phyloP scores from a whole-genome alignment of 2,113 vertebrate genomes.

The Tyrannus savana region DNA sequence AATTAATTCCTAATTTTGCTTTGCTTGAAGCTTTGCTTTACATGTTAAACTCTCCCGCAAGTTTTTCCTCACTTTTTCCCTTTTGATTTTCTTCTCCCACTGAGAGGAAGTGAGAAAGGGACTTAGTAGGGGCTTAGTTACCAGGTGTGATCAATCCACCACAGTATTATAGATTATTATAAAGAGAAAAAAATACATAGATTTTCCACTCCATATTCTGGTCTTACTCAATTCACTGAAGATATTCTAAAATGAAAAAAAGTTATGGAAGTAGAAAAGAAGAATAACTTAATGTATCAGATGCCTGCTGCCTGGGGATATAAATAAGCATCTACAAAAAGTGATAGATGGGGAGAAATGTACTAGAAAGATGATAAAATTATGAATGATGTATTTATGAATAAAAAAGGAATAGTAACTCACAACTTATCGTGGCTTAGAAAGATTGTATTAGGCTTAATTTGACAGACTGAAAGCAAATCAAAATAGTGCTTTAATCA shows the following conservation, averaged over 20 bases:
- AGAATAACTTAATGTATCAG: neutral
- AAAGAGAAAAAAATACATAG: neutral
- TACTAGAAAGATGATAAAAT: neutral
- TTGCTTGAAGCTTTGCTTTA: neutral
- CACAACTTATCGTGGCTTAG: neutral
- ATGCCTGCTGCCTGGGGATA: neutral
- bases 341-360: neutral
- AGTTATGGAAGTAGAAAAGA: neutral
- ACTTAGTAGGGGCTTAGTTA: neutral
- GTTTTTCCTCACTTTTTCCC: neutral
- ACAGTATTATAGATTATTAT: neutral
- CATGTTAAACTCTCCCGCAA: rapidly evolving
- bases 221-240: neutral
- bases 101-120: neutral
- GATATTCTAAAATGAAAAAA: neutral
- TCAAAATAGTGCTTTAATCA: neutral
- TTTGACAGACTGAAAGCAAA: neutral
- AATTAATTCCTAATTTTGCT: neutral
- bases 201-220: neutral
- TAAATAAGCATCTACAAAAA: neutral
- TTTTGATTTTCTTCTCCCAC: neutral
- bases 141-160: neutral
- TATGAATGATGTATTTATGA: neutral
- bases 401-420: neutral
- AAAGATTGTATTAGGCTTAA: neutral